A percentile compares a stretch with the other conserved stretches of the same genome.
Conservation (phyloP, 2,797 vertebrate genomes). For the Anableps anableps region DNA sequence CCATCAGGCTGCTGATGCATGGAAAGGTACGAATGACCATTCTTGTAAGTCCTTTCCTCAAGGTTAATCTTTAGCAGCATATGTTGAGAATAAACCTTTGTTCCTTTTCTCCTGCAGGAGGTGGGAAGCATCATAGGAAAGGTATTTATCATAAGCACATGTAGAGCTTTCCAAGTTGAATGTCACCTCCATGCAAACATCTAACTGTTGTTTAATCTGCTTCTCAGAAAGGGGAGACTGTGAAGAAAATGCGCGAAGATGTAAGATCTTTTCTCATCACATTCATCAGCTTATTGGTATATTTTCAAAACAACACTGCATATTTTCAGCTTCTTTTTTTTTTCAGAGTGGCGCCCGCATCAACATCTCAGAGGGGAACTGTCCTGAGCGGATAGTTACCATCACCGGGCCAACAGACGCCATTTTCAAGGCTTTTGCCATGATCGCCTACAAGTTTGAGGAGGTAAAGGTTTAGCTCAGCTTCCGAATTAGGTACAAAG, state of each 20-base stretch:
- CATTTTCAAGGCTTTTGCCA: slow-evolving; percentile 98
- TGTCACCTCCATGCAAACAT: neutral
- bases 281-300: neutral
- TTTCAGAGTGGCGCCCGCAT: slow-evolving; percentile 93
- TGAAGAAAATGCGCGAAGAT: slow-evolving; percentile 98
- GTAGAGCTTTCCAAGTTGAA: slow-evolving; percentile 20
- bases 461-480: slow-evolving; percentile 81
- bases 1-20: slow-evolving; percentile 91
- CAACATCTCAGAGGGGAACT: slow-evolving; percentile 98
- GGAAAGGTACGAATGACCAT: slow-evolving; percentile 78
- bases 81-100: neutral
- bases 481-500: too few relatives aligned
- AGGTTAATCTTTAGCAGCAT: neutral
- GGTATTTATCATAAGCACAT: slow-evolving; percentile 76
- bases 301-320: neutral
- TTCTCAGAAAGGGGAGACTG: slow-evolving; percentile 94
- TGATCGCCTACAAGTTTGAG: slow-evolving; percentile 99
- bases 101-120: slow-evolving; percentile 81
- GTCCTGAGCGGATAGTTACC: slow-evolving; percentile 95
- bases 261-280: slow-evolving; percentile 67
- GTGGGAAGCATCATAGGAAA: slow-evolving; percentile 98
- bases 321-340: neutral
- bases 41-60: neutral
- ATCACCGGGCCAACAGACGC: slow-evolving; percentile 97
- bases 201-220: slow-evolving; percentile 36